Conservation (phyloP, 2,113 vertebrate genomes). For the Stictonetta naevosa region DNA sequence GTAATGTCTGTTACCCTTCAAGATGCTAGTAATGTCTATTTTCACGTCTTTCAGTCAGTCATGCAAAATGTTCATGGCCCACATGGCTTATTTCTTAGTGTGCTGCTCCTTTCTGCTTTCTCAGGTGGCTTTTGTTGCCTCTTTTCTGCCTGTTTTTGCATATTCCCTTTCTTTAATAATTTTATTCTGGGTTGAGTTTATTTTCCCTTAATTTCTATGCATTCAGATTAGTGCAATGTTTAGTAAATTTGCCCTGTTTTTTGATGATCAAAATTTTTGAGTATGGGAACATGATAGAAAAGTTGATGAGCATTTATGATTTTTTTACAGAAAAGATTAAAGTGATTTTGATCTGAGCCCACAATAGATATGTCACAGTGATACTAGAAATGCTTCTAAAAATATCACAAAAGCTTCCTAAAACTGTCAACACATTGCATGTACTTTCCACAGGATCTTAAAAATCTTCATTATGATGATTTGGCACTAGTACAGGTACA, state of each 20-base stretch:
- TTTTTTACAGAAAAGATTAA: not conserved
- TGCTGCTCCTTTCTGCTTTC: not conserved
- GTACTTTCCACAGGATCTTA: slow-evolving; percentile 16
- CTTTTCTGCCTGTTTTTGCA: not conserved
- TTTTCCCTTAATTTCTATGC: not conserved
- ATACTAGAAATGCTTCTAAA: slow-evolving; percentile 18
- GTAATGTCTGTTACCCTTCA: not conserved
- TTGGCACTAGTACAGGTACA: not conserved
- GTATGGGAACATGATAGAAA: not conserved
- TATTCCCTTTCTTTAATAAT: not conserved
- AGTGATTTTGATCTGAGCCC: not conserved
- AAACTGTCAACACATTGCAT: not conserved
- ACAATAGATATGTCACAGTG: not conserved
- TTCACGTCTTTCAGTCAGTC: not conserved
- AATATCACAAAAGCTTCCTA: slow-evolving; percentile 44
- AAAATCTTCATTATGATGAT: slow-evolving; percentile 21
- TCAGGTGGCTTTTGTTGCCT: not conserved
- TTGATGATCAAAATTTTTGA: not conserved
- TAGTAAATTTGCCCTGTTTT: not conserved
- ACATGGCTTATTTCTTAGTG: not conserved
- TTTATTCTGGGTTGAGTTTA: not conserved
- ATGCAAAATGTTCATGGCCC: not conserved
- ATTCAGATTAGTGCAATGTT: not conserved
- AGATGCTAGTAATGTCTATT: not conserved
- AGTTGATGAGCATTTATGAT: not conserved